Percentiles rank a stretch among this genome's conserved stretches.
These are phyloP conservation scores for Acanthisitta chloris DNA, from an alignment of 2,113 vertebrate genomes.

Conservation along the genomic window DNA sequence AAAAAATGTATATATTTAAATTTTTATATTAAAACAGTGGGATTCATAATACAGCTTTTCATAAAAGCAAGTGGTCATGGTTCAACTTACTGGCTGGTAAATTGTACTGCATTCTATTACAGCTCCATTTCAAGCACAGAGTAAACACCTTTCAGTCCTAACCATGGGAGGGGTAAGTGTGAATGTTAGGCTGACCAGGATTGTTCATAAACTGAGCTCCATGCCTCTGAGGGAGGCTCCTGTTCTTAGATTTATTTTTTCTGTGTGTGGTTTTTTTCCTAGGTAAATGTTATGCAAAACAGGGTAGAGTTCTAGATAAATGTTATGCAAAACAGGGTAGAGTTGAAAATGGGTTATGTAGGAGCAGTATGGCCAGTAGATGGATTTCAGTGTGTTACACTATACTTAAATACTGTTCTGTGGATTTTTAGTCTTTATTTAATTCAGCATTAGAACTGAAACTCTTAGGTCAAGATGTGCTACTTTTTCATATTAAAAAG, in stretches of 20 bases:
- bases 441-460: not conserved
- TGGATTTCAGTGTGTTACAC: not conserved
- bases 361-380: not conserved
- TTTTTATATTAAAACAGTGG: constrained; percentile 30
- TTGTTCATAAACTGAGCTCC: not conserved
- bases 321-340: no score
- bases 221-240: not conserved
- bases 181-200: not conserved
- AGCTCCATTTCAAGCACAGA: not conserved
- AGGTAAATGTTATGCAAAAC: not conserved
- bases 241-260: not conserved
- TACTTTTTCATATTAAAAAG: not conserved
- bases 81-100: constrained; percentile 6
- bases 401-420: not conserved
- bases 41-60: constrained; percentile 49
- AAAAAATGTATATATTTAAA: constrained; percentile 44
- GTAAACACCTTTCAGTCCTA: not conserved
- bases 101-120: constrained; percentile 23
- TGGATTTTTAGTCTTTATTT: not conserved
- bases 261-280: not conserved
- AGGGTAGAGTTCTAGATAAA: no score
- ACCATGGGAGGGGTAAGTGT: not conserved
- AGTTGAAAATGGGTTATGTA: not conserved
- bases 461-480: not conserved
- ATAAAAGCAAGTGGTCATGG: constrained; percentile 39